Evolutionary conservation across 1,140 invertebrate genomes (phyloP).

Genomic region (Pachypeltis micranthus): DNA sequence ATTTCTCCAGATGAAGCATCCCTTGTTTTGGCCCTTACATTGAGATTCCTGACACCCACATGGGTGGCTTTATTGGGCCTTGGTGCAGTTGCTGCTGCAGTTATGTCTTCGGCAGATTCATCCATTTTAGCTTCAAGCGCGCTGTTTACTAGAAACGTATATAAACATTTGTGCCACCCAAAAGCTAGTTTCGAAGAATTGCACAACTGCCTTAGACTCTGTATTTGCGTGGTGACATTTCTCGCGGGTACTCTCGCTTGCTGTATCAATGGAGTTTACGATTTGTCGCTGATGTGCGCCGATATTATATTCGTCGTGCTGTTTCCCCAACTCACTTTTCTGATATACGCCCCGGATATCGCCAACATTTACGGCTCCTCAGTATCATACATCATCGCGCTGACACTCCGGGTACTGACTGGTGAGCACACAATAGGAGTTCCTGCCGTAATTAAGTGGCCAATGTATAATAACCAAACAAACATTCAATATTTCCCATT

Average conservation of each 20-base stretch:
- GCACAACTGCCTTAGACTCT: conserved; percentile 57
- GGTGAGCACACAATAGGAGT: conserved; percentile 52
- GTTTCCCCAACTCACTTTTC: conserved; percentile 68
- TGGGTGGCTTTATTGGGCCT: conserved; percentile 56
- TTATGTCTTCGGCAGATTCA: conserved; percentile 72
- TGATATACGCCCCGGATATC: conserved; percentile 54
- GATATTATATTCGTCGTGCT: conserved; percentile 71
- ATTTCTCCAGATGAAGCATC: conserved; percentile 41
- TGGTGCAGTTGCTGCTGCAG: conserved; percentile 65
- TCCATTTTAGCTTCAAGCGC: conserved; percentile 62
- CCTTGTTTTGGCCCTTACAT: conserved; percentile 57
- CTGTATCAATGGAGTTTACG: conserved; percentile 62
- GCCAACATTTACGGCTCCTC: conserved; percentile 71
- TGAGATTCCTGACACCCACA: conserved; percentile 58
- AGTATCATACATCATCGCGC: conserved; percentile 48
- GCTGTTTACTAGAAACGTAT: conserved; percentile 73
- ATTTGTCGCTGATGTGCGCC: conserved; percentile 63
- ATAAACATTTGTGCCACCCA: conserved; percentile 56
- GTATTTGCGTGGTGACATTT: conserved; percentile 54
- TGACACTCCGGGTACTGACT: conserved; percentile 50
- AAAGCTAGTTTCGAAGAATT: conserved; percentile 54
- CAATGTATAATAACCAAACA: conserved; percentile 41
- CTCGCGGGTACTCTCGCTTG: conserved; percentile 60
- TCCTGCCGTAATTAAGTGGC: conserved; percentile 48
- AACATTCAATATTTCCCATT: conserved; percentile 46